Percentiles rank a stretch among this genome's conserved stretches.
Evolutionary conservation across 2,113 vertebrate genomes (phyloP).

Genomic region (Lepus timidus): DNA sequence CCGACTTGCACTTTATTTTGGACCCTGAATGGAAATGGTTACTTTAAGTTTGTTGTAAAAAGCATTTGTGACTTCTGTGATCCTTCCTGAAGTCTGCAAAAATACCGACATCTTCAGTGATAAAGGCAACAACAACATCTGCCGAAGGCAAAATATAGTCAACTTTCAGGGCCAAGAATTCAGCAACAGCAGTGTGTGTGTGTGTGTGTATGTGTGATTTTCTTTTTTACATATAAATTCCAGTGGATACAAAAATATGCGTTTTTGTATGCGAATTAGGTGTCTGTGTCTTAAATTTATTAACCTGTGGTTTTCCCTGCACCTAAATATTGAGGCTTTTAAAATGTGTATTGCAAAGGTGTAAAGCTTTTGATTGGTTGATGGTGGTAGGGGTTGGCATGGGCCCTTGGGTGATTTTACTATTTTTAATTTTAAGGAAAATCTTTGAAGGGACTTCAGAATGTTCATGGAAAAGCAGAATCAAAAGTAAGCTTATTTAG

Average conservation of each 20-base stretch:
- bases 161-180: slow-evolving; percentile 83
- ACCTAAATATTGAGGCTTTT: not conserved
- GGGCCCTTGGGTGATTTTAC: not conserved
- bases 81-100: slow-evolving; percentile 86
- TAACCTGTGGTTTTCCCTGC: not conserved
- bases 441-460: not conserved
- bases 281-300: slow-evolving; percentile 25
- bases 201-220: slow-evolving; percentile 78
- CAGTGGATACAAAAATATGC: slow-evolving; percentile 67
- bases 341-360: not conserved
- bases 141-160: slow-evolving; percentile 79
- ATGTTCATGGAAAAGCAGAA: too few species aligned
- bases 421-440: slow-evolving; percentile 52
- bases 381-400: not conserved
- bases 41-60: slow-evolving; percentile 82
- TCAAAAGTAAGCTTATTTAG: too few species aligned
- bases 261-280: slow-evolving; percentile 74
- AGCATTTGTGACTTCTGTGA: slow-evolving; percentile 79
- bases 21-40: slow-evolving; percentile 75
- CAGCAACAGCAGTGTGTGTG: slow-evolving; percentile 75
- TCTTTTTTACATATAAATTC: slow-evolving; percentile 65
- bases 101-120: slow-evolving; percentile 77
- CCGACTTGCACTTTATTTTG: slow-evolving; percentile 60
- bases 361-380: not conserved
- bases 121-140: slow-evolving; percentile 85